Conservation (phyloP, 1,140 invertebrate species). For the Dolichoris vasculosae region DNA sequence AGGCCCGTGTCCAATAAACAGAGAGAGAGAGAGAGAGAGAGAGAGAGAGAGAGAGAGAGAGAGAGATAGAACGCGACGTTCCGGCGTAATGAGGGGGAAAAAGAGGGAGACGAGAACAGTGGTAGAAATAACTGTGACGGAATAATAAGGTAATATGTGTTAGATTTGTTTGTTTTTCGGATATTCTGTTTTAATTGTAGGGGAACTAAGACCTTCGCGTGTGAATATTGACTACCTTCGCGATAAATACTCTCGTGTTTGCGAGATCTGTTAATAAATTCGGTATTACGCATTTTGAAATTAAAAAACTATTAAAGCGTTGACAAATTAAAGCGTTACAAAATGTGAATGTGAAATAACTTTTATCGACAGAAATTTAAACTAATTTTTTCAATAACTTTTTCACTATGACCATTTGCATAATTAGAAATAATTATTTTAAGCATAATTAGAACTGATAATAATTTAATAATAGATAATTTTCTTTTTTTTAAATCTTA, state of each 20-base stretch:
- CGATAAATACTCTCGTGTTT: neutral
- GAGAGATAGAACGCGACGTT: neutral
- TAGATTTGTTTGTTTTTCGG: constrained; percentile 19
- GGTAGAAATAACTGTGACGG: constrained; percentile 55
- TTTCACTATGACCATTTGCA: no score
- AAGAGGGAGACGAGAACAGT: constrained; percentile 48
- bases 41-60: neutral
- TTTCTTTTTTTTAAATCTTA: no score
- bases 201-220: neutral
- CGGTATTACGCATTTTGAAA: neutral
- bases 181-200: constrained; percentile 3
- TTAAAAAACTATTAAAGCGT: no score
- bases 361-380: no score
- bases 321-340: no score
- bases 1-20: constrained; percentile 15
- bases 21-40: neutral
- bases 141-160: constrained; percentile 36
- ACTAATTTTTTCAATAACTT: no score
- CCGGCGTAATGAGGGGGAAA: neutral
- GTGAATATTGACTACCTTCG: neutral
- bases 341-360: no score
- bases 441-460: no score
- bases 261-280: neutral
- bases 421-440: no score
- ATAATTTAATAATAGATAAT: no score